A percentile compares a stretch with the other conserved stretches of the same genome.
Conservation (phyloP, 2,888 invertebrate species). For the Parnassius mnemosyne region DNA sequence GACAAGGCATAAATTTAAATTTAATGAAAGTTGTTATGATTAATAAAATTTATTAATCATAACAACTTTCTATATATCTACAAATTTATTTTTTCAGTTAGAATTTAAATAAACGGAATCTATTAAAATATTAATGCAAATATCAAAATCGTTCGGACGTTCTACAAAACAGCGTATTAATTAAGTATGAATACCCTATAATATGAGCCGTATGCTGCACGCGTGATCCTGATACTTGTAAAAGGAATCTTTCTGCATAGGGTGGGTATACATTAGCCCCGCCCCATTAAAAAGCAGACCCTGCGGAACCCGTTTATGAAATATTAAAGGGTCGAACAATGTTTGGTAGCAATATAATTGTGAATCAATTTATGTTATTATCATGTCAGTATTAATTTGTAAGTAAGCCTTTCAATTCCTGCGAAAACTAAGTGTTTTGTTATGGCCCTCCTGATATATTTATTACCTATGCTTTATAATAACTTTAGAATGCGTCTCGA, state of each 20-base stretch:
- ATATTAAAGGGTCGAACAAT: constrained; percentile 63
- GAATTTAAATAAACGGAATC: not conserved
- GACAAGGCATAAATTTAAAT: no score
- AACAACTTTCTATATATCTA: no score
- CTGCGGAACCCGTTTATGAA: constrained; percentile 64
- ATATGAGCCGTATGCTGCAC: constrained; percentile 70
- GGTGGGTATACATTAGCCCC: constrained; percentile 57
- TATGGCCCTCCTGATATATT: constrained; percentile 42
- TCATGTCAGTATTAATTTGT: constrained; percentile 71
- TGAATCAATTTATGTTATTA: constrained; percentile 73
- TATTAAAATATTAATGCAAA: constrained; percentile 28
- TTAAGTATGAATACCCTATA: constrained; percentile 77
- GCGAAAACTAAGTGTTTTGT: constrained; percentile 52
- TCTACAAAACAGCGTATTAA: constrained; percentile 57
- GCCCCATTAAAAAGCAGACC: constrained; percentile 48
- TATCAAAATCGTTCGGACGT: constrained; percentile 49
- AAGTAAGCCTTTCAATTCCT: constrained; percentile 44
- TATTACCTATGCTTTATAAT: constrained; percentile 31
- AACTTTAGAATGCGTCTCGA: not conserved
- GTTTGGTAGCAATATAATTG: constrained; percentile 64
- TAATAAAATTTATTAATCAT: no score
- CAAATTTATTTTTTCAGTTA: no score
- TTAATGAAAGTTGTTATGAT: no score
- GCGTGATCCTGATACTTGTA: constrained; percentile 57
- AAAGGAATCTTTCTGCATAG: constrained; percentile 44